phyloP scores from a whole-genome alignment of 2,797 vertebrate species.

The Serranus cabrilla region DNA sequence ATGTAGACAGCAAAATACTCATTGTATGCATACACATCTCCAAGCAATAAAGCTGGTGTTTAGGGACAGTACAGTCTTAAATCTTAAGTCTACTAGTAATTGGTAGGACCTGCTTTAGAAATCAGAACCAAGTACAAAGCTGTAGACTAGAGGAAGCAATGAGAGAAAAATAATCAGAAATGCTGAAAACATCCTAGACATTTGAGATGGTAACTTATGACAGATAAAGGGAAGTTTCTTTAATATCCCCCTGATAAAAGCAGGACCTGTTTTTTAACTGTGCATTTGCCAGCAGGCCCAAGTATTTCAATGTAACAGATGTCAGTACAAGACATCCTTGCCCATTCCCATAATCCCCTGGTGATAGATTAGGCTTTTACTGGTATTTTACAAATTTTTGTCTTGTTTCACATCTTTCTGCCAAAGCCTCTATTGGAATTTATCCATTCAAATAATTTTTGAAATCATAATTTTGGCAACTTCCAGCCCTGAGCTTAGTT shows the following conservation, averaged over 20 bases:
- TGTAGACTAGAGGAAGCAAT: neutral
- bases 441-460: conserved; percentile 44
- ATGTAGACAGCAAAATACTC: neutral
- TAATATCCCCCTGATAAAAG: neutral
- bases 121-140: neutral
- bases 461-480: conserved; percentile 29
- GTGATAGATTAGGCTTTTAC: conserved; percentile 44
- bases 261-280: neutral
- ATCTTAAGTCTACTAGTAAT: neutral
- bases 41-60: neutral
- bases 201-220: neutral
- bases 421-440: conserved; percentile 46
- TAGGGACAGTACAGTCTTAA: neutral
- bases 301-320: conserved; percentile 41
- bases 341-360: conserved; percentile 49
- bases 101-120: neutral
- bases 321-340: conserved; percentile 44
- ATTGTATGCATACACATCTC: neutral
- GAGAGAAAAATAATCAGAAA: neutral
- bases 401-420: conserved; percentile 40
- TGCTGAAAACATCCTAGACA: neutral
- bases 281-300: conserved; percentile 24
- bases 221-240: neutral
- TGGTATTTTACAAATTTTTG: conserved; percentile 39
- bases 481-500: conserved; percentile 7